phyloP scores from a whole-genome alignment of 1,140 invertebrate species.

The honey bee (Apis mellifera) region Amel_HAv3.1 CM009938.2:12346001-12346500 shows the following conservation, averaged over 20 bases:
- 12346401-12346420: constrained; percentile 28
- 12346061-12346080: background rate
- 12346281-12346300: background rate
- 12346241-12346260: constrained; percentile 15
- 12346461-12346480: background rate
- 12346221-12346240: background rate
- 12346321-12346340: constrained; percentile 16
- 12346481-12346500: constrained; percentile 1
- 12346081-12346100: background rate
- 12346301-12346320: background rate
- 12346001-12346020: background rate
- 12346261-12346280: constrained; percentile 1
- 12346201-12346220: background rate
- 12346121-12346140: background rate
- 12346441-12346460: background rate
- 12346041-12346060: background rate
- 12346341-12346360: background rate
- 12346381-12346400: background rate
- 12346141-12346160: background rate
- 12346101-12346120: background rate
- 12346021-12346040: background rate
- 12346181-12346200: background rate
- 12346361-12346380: background rate
- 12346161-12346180: background rate
- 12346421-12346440: background rate